Conservation (phyloP, 2,113 vertebrate species). For the Crocuta crocuta region DNA sequence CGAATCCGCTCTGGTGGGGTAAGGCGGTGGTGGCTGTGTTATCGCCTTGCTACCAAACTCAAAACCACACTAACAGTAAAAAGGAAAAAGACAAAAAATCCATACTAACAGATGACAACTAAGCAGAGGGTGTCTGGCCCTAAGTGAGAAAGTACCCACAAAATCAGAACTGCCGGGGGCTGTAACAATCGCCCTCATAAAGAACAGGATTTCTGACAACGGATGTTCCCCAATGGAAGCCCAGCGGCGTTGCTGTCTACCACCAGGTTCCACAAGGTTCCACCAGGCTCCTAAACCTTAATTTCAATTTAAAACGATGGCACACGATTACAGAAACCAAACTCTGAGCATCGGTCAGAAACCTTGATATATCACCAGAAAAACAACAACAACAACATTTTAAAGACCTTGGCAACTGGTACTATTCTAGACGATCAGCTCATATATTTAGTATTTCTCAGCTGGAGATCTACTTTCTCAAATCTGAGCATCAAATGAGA, state of each 20-base stretch:
- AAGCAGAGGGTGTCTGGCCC: neutral
- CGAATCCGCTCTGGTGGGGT: neutral
- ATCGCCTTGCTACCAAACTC: neutral
- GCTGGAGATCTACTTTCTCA: neutral
- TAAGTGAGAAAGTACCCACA: neutral
- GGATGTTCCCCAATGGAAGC: neutral
- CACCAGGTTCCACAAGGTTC: neutral
- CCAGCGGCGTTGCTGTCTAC: neutral
- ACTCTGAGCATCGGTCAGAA: neutral
- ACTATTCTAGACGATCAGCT: neutral
- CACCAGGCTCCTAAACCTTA: neutral
- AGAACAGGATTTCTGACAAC: rapidly evolving
- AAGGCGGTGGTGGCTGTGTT: no score
- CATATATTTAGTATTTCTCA: neutral
- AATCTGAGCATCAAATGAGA: neutral
- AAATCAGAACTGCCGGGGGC: no score
- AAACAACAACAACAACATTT: neutral
- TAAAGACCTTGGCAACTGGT: neutral
- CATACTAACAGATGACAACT: neutral
- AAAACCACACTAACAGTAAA: neutral
- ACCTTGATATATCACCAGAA: neutral
- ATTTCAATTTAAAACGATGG: neutral
- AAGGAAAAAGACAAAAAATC: neutral
- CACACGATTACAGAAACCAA: neutral
- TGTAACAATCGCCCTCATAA: rapidly evolving